phyloP scores from a whole-genome alignment of 2,113 vertebrate species.

The Cinclus mexicanus region DNA sequence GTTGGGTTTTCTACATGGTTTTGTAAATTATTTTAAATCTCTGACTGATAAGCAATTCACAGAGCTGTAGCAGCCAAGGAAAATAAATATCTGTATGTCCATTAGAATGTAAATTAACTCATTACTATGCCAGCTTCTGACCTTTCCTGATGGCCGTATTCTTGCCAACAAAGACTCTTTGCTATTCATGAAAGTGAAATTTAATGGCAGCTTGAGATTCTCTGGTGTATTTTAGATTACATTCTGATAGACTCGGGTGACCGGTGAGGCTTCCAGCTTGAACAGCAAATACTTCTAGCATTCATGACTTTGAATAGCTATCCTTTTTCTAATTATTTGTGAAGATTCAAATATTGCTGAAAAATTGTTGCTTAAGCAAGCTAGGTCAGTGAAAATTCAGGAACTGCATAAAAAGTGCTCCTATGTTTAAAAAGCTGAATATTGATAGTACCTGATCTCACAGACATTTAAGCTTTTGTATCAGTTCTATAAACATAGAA shows the following conservation, averaged over 20 bases:
- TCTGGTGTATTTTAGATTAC: constrained; percentile 14
- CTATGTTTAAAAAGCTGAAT: not conserved
- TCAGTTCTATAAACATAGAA: not conserved
- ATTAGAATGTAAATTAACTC: constrained; percentile 72
- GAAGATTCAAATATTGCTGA: not conserved
- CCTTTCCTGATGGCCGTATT: constrained; percentile 59
- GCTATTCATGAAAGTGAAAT: constrained; percentile 48
- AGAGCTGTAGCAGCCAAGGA: constrained; percentile 39
- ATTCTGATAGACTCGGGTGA: not conserved
- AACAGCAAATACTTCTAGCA: not conserved
- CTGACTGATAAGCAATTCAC: constrained; percentile 55
- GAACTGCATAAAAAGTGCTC: not conserved
- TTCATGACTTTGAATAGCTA: constrained; percentile 19
- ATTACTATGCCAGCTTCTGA: constrained; percentile 57
- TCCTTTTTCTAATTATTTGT: constrained; percentile 11
- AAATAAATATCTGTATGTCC: constrained; percentile 54
- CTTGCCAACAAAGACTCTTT: constrained; percentile 49
- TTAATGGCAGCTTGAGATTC: not conserved
- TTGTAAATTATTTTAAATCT: constrained; percentile 44
- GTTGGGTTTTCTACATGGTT: not conserved
- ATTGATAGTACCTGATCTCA: not conserved
- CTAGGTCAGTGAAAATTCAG: not conserved
- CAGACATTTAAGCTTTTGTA: not conserved
- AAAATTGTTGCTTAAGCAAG: not conserved
- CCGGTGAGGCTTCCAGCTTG: not conserved